Conservation (phyloP, 2,113 vertebrate genomes). For the Anas platyrhynchos region DNA sequence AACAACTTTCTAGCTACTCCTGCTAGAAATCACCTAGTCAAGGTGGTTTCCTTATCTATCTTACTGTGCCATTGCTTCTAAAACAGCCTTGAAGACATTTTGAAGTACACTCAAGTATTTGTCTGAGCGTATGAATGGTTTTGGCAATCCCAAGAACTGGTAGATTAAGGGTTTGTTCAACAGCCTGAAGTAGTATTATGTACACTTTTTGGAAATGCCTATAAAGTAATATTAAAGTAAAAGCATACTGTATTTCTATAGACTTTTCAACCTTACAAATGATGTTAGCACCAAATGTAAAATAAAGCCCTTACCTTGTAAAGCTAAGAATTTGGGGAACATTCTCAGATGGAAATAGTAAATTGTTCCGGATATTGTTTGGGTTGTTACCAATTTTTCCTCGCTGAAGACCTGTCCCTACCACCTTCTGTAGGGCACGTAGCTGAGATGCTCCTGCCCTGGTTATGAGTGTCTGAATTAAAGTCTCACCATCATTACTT, state of each 20-base stretch:
- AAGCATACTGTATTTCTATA: not conserved
- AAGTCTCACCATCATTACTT: not conserved
- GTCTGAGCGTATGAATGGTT: not conserved
- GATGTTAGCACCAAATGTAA: not conserved
- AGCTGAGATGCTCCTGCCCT: not conserved
- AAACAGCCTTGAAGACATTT: not conserved
- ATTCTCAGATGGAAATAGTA: not conserved
- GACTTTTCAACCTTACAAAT: not conserved
- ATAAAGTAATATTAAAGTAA: not conserved
- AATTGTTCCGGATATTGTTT: not conserved
- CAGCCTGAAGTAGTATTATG: not conserved
- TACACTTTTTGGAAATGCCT: not conserved
- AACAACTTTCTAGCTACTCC: not conserved
- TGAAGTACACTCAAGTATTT: not conserved
- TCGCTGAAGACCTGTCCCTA: not conserved
- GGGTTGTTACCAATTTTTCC: not conserved
- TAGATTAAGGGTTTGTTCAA: not conserved
- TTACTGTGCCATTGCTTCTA: not conserved
- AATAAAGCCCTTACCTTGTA: not conserved
- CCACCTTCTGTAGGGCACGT: not conserved
- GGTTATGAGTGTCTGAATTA: fast-evolving
- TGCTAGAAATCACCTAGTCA: not conserved
- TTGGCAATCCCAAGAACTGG: not conserved
- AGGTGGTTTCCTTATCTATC: not conserved
- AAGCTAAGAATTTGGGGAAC: not conserved